Percentiles rank a stretch among this genome's conserved stretches.
phyloP scores from a whole-genome alignment of 2,888 invertebrate genomes.

The Mythimna lalbum region DNA sequence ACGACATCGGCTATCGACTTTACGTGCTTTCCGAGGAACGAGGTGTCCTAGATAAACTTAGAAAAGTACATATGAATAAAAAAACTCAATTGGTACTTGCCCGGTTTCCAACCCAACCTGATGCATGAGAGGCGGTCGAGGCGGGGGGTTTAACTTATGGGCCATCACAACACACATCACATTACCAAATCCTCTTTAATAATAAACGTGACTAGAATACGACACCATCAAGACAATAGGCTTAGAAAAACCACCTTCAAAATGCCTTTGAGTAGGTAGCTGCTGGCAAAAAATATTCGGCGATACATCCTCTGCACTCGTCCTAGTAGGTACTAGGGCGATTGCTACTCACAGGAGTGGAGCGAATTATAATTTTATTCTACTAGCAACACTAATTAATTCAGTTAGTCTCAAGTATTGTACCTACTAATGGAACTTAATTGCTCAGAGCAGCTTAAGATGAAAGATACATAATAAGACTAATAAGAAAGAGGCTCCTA shows the following conservation, averaged over 20 bases:
- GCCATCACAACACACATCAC: too few relatives aligned
- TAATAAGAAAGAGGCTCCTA: not conserved
- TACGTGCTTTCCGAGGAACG: too few relatives aligned
- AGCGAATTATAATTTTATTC: slow-evolving; percentile 7
- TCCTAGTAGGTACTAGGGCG: not conserved
- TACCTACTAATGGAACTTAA: not conserved
- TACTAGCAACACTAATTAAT: slow-evolving; percentile 5
- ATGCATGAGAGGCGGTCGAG: too few relatives aligned
- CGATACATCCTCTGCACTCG: slow-evolving; percentile 18
- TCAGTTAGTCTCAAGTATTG: not conserved
- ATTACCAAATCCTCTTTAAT: slow-evolving; percentile 24
- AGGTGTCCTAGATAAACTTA: too few relatives aligned
- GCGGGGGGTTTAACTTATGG: too few relatives aligned
- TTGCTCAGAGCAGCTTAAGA: not conserved
- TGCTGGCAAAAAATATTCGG: slow-evolving; percentile 26
- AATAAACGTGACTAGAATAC: slow-evolving; percentile 39
- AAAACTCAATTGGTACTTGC: too few relatives aligned
- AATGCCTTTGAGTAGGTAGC: slow-evolving; percentile 6
- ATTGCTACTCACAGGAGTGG: not conserved
- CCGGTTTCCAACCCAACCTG: too few relatives aligned
- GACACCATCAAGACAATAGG: slow-evolving; percentile 38
- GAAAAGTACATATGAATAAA: too few relatives aligned
- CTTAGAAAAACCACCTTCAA: slow-evolving; percentile 32
- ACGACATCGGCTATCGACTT: not conserved
- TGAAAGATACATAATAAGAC: not conserved